These are phyloP conservation scores for Troides helena DNA, from an alignment of 2,888 invertebrate species.

Conservation along the genomic window DNA sequence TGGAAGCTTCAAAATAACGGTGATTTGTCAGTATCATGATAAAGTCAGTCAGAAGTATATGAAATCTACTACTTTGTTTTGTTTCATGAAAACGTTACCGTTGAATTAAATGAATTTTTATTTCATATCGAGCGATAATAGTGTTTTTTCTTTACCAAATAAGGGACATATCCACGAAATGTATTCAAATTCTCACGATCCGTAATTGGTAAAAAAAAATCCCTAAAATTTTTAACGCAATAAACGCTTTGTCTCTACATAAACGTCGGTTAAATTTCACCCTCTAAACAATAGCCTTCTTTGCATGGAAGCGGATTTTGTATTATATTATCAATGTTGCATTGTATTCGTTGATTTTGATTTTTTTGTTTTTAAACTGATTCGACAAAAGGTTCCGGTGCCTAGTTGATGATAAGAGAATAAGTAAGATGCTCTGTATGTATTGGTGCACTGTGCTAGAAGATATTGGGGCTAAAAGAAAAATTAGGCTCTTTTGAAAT, in stretches of 20 bases:
- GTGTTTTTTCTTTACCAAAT: constrained; percentile 50
- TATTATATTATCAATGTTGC: constrained; percentile 1
- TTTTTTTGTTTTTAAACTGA: no score
- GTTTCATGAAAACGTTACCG: neutral
- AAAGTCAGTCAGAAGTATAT: neutral
- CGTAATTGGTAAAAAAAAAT: constrained; percentile 59
- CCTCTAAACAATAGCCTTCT: constrained; percentile 44
- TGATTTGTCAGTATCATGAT: no score
- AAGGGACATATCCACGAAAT: constrained; percentile 64
- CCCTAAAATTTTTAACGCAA: constrained; percentile 68
- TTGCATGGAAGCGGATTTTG: constrained; percentile 46
- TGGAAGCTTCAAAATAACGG: no score
- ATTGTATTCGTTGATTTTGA: neutral
- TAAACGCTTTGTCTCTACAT: constrained; percentile 74
- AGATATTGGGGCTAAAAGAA: no score
- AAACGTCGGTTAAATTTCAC: constrained; percentile 69
- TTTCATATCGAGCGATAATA: neutral
- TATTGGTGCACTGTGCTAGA: no score
- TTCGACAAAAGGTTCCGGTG: no score
- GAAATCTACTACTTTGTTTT: neutral
- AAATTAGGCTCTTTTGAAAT: no score
- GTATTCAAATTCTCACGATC: constrained; percentile 68
- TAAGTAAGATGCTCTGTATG: no score
- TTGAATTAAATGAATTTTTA: neutral
- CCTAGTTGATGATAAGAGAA: no score